Percentiles rank a stretch among this genome's conserved stretches.
These are phyloP conservation scores for Dufourea novaeangliae DNA, from an alignment of 1,140 invertebrate genomes.

Conservation along the genomic window DNA sequence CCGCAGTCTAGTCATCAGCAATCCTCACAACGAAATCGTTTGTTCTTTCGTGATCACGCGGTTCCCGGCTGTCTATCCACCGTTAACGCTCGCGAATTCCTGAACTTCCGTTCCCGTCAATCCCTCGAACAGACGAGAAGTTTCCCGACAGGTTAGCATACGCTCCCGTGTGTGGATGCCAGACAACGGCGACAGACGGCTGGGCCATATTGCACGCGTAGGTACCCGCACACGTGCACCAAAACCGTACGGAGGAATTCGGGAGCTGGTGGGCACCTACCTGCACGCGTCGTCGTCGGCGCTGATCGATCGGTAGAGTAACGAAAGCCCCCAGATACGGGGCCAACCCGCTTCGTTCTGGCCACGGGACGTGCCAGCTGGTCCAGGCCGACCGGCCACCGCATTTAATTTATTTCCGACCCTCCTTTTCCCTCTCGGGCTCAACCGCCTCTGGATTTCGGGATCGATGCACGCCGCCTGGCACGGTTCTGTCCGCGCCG, in stretches of 20 bases:
- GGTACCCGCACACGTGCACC: too few species aligned
- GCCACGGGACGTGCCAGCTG: background rate
- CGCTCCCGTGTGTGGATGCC: background rate
- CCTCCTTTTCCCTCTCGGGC: background rate
- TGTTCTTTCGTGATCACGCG: background rate
- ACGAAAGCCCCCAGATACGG: background rate
- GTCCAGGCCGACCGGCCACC: background rate
- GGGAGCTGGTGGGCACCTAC: background rate
- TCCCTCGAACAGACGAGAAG: background rate
- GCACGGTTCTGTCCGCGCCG: background rate
- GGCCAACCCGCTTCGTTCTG: background rate
- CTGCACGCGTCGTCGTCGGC: constrained; percentile 5
- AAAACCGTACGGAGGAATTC: too few species aligned
- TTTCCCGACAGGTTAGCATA: background rate
- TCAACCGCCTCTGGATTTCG: background rate
- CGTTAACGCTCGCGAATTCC: background rate
- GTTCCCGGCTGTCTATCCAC: background rate
- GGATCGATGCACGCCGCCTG: background rate
- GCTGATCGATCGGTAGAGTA: background rate
- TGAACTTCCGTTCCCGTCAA: background rate
- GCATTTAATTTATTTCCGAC: constrained; percentile 6
- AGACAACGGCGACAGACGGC: background rate
- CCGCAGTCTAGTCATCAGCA: too few species aligned
- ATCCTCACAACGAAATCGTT: background rate
- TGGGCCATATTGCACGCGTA: too few species aligned